Evolutionary conservation across 2,888 invertebrate species (phyloP).

Genomic region (Dyspetes luteomarginatus): DNA sequence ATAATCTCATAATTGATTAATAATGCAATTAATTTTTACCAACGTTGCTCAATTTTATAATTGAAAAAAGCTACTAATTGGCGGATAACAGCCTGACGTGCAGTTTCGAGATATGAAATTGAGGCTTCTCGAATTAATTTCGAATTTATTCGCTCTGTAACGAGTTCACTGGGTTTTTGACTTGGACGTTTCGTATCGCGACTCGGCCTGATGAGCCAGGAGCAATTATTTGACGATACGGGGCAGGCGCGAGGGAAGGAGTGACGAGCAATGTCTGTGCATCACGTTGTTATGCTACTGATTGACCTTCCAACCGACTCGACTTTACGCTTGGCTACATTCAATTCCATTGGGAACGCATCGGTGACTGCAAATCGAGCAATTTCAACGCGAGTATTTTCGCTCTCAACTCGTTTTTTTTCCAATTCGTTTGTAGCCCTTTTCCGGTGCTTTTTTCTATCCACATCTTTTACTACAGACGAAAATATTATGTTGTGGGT

Average conservation of each 20-base stretch:
- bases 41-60: too few species aligned
- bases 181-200: conserved; percentile 6
- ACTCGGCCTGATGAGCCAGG: conserved; percentile 6
- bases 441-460: conserved; percentile 44
- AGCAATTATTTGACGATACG: conserved; percentile 34
- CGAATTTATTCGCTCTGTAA: not conserved
- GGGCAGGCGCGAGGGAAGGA: not conserved
- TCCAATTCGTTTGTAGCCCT: conserved; percentile 30
- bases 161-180: not conserved
- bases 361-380: conserved; percentile 53
- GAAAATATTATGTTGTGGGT: not conserved
- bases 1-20: not conserved
- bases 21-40: too few species aligned
- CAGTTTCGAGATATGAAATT: not conserved
- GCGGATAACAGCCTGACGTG: too few species aligned
- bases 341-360: conserved; percentile 57
- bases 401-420: not conserved
- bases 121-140: not conserved
- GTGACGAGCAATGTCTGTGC: conserved; percentile 21
- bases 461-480: conserved; percentile 12
- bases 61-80: too few species aligned
- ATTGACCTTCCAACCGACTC: conserved; percentile 55
- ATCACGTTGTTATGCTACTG: conserved; percentile 43
- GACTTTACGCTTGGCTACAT: conserved; percentile 49
- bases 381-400: conserved; percentile 30